Base-by-base conservation (phyloP, 2,888 invertebrate species). In the Drosophila rellima region DNA sequence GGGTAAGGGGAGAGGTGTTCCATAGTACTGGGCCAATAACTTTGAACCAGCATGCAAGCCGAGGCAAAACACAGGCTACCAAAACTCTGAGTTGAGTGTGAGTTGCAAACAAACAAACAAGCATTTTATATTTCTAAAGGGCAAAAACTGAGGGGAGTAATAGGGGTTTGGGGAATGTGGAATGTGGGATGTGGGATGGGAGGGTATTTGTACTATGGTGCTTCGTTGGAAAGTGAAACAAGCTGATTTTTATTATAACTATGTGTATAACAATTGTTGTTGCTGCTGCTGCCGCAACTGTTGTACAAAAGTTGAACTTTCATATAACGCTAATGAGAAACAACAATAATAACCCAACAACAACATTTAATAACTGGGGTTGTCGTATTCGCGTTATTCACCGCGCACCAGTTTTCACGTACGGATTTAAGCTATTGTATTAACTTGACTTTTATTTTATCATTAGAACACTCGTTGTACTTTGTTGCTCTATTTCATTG, bases 371-470 rank as follows among this genome's bases (percentile, higher is more conserved):
- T 70, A 83, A 83, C 82, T 73, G 80, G 64, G 80, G 83, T 83
- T 74, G 87, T 77, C 80, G 77, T 86, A 77, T 83, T 74, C 83
- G 70, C 81, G 78, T 77, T 77, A 37, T 80, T 69, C 52, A 50
- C 61, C 61, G 67, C 61, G 51, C 66, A 31, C 67, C 78, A 59
- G 57, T 78, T 79, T 80, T 77, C 72, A 79, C 85, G 83, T 88
- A 80, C 74, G 74, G 86, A 63, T 75, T 74, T 78, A 64, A 77
- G 86, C 74, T 69, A 80, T 86, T 88, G 89, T 88, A 86, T 75
- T 86, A 82, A 88, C 80, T 88, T 86, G 84, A 74, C 88, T 85
- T 88, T 88, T 85, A 88, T 84, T 84, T 85, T 80, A 88, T 82
- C 80, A 88, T 83, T 88, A 82, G 85, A 74, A 88, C 74, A 72